Conservation (phyloP, 2,113 vertebrate genomes). For the Thunnus thynnus region DNA sequence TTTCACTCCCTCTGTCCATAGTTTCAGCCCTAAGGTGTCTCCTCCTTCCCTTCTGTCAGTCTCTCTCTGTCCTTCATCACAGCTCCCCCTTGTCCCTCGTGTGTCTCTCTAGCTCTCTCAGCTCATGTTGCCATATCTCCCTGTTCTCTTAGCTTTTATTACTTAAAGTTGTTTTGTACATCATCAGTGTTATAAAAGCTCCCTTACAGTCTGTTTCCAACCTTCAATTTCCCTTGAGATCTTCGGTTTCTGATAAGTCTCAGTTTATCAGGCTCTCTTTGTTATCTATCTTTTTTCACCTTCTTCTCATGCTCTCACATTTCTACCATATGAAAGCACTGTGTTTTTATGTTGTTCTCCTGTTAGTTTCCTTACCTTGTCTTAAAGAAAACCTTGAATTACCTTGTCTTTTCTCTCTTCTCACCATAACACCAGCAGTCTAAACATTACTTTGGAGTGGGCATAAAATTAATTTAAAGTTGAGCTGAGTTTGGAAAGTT, state of each 20-base stretch:
- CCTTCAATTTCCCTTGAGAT: background rate
- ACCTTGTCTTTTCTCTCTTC: background rate
- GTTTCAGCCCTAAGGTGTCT: constrained; percentile 33
- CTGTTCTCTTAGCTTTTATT: constrained; percentile 4
- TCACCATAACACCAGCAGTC: background rate
- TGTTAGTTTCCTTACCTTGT: constrained; percentile 7
- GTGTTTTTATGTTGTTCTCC: background rate
- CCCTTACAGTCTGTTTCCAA: background rate
- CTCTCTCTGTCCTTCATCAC: background rate
- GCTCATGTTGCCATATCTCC: background rate
- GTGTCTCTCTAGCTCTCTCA: constrained; percentile 17
- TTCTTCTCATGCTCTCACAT: background rate
- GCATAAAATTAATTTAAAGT: background rate
- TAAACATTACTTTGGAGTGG: constrained; percentile 4
- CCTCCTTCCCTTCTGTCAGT: constrained; percentile 18
- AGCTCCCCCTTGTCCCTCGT: constrained; percentile 15
- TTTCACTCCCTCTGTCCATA: background rate
- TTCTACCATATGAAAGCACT: background rate
- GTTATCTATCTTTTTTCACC: background rate
- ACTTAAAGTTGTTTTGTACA: constrained; percentile 8
- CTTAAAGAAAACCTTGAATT: background rate
- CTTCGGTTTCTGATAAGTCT: background rate
- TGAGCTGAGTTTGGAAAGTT: constrained; percentile 19
- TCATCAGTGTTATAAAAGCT: constrained; percentile 8
- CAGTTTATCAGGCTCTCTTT: too few species aligned